Conservation (phyloP, 2,888 invertebrate genomes). For the Diadromus collaris region DNA sequence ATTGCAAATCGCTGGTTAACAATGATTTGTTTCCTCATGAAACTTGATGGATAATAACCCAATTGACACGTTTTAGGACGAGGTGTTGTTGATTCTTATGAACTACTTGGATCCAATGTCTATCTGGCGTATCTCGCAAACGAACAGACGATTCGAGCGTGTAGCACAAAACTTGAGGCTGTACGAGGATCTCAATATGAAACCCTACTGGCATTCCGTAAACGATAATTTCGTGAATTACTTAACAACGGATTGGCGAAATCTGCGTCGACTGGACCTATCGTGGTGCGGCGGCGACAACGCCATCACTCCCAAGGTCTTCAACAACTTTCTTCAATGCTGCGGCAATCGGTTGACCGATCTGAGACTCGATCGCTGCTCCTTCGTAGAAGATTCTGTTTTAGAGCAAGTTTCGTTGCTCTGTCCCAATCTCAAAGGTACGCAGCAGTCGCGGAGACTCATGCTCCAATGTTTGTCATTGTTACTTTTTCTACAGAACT, state of each 20-base stretch:
- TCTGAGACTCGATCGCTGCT: not conserved
- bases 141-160: not conserved
- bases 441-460: no score
- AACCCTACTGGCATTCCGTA: not conserved
- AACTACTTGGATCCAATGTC: not conserved
- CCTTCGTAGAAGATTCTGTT: not conserved
- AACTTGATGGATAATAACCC: not conserved
- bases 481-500: not conserved
- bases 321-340: not conserved
- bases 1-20: not conserved
- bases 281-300: not conserved
- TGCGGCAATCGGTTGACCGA: not conserved
- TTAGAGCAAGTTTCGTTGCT: not conserved
- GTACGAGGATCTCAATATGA: not conserved
- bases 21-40: slow-evolving; percentile 62
- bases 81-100: not conserved
- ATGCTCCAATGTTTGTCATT: not conserved
- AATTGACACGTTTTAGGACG: not conserved
- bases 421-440: not conserved
- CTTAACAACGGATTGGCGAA: not conserved
- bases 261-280: not conserved
- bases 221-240: not conserved
- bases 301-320: not conserved
- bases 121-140: not conserved
- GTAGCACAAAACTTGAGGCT: not conserved